Evolutionary conservation across 30 jellyfish, hydroid and myxozoan species (phyloP).

Genomic region (Clytia hemisphaerica): DNA sequence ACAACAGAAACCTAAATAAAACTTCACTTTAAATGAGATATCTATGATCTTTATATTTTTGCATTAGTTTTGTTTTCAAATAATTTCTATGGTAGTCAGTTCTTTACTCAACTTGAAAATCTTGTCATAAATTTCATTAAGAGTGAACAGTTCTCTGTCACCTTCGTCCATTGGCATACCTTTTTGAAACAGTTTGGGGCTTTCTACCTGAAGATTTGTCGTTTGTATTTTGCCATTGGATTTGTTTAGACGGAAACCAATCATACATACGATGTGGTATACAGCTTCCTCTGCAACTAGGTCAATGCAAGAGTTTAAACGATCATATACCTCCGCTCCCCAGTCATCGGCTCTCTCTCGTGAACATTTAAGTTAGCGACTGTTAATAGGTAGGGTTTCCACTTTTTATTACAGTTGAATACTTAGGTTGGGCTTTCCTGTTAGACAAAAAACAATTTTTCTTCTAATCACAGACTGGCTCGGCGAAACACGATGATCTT

Average conservation of each 20-base stretch:
- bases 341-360: constrained; percentile 17
- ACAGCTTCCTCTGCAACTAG: constrained; percentile 42
- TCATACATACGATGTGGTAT: constrained; percentile 26
- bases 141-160: constrained; percentile 33
- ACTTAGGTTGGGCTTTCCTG: too few species aligned
- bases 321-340: constrained; percentile 2
- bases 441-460: too few species aligned
- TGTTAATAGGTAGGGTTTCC: constrained; percentile 11
- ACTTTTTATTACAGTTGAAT: background rate
- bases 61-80: constrained; percentile 13
- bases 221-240: background rate
- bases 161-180: constrained; percentile 43
- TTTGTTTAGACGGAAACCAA: constrained; percentile 16
- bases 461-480: too few species aligned
- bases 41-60: constrained; percentile 32
- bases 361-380: background rate
- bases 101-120: constrained; percentile 4
- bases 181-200: background rate
- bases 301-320: constrained; percentile 9
- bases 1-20: too few species aligned
- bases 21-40: too few species aligned
- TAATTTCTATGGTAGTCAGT: constrained; percentile 2
- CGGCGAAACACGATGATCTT: too few species aligned
- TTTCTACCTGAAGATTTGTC: constrained; percentile 25
- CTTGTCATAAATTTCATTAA: constrained; percentile 22